A percentile compares a stretch with the other conserved stretches of the same genome.
Evolutionary conservation across 2,888 invertebrate genomes (phyloP).

Genomic region (Oligia strigilis): DNA sequence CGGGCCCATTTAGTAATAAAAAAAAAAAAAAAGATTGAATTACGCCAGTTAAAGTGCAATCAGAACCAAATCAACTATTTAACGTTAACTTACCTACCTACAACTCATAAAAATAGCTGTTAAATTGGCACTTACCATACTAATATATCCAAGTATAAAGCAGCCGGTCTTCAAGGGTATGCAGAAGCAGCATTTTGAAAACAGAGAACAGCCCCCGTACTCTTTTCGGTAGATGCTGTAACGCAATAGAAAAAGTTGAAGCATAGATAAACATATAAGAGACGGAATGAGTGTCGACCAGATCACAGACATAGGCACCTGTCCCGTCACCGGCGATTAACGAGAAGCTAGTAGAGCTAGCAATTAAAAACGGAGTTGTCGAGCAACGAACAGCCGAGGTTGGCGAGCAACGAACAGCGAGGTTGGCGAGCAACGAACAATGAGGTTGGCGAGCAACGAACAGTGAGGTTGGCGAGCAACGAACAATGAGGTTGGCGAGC

Average conservation of each 20-base stretch:
- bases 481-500: too few species aligned
- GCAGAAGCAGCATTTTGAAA: slow-evolving; percentile 64
- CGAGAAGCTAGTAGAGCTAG: not conserved
- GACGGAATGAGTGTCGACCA: too few species aligned
- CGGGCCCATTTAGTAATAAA: too few species aligned
- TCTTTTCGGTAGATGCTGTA: slow-evolving; percentile 49
- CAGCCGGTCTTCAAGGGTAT: slow-evolving; percentile 60
- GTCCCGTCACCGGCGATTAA: not conserved
- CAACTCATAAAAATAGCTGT: not conserved
- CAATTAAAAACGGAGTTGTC: not conserved
- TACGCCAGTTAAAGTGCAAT: not conserved
- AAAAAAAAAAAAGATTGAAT: too few species aligned
- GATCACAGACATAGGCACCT: not conserved
- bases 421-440: too few species aligned
- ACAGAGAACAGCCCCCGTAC: slow-evolving; percentile 17
- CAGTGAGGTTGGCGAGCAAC: too few species aligned
- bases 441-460: too few species aligned
- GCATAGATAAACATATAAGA: not conserved
- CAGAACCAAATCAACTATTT: not conserved
- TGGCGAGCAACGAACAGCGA: too few species aligned
- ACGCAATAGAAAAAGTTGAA: slow-evolving; percentile 12
- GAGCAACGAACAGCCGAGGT: not conserved
- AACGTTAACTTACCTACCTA: not conserved
- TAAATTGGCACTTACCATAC: slow-evolving; percentile 52
- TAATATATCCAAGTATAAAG: slow-evolving; percentile 63